phyloP scores from a whole-genome alignment of 2,888 invertebrate species.

The Bursaphelenchus okinawaensis region DNA sequence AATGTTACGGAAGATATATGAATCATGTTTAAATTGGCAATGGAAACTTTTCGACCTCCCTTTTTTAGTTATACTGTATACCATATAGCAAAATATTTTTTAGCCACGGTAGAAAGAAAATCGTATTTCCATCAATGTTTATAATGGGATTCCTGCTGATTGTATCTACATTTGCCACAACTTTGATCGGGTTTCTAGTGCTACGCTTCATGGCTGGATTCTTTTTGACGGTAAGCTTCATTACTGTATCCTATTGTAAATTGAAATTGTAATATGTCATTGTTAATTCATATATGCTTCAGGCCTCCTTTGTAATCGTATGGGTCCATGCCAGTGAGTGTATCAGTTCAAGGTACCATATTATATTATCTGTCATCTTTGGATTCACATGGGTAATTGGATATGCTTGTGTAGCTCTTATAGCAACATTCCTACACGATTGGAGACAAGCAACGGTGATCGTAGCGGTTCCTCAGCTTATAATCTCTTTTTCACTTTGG shows the following conservation, averaged over 20 bases:
- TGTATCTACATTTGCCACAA: neutral
- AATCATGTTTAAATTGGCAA: no score
- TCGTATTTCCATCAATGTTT: slow-evolving; percentile 13
- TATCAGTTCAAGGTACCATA: slow-evolving; percentile 5
- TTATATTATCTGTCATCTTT: slow-evolving; percentile 5
- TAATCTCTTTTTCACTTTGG: slow-evolving; percentile 13
- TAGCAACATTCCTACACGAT: slow-evolving; percentile 5
- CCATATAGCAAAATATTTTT: no score
- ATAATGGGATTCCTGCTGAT: slow-evolving; percentile 7
- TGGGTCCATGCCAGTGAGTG: slow-evolving; percentile 13
- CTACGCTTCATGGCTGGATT: slow-evolving; percentile 9
- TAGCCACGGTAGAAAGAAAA: slow-evolving; percentile 1
- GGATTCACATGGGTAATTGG: slow-evolving; percentile 13
- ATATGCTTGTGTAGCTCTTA: slow-evolving; percentile 7
- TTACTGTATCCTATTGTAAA: no score
- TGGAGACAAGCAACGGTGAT: slow-evolving; percentile 7
- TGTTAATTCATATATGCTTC: no score
- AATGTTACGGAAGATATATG: no score
- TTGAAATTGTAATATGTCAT: no score
- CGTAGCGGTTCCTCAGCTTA: slow-evolving; percentile 1
- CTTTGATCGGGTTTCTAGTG: neutral
- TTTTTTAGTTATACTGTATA: no score
- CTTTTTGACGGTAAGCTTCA: slow-evolving; percentile 10
- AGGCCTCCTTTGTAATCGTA: slow-evolving; percentile 6
- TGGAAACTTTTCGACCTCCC: no score